Conservation (phyloP, 2,797 vertebrate species). For the Pachyuromys duprasi region DNA sequence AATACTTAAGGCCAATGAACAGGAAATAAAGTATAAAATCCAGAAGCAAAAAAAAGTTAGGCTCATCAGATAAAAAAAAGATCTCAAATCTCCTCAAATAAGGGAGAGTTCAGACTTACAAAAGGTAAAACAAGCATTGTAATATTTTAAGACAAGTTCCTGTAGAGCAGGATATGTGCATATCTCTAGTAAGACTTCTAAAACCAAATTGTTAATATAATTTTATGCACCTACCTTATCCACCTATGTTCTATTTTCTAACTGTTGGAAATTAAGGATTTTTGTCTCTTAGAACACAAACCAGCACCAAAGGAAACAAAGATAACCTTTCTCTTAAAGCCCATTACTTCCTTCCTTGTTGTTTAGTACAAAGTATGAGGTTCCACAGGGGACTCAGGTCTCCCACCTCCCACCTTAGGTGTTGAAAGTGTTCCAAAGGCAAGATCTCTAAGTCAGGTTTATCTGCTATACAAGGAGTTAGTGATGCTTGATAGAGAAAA, state of each 20-base stretch:
- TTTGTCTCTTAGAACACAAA: constrained; percentile 56
- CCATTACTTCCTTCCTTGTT: constrained; percentile 44
- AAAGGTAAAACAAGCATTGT: constrained; percentile 31
- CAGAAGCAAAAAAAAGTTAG: not conserved
- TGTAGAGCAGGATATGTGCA: not conserved
- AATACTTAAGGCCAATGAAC: not conserved
- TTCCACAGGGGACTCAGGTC: not conserved
- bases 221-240: constrained; percentile 57
- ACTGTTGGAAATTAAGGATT: constrained; percentile 47
- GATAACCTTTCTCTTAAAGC: constrained; percentile 46
- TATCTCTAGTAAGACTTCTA: constrained; percentile 3
- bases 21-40: constrained; percentile 45
- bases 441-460: constrained; percentile 65
- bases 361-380: constrained; percentile 31
- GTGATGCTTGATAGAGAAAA: constrained; percentile 61
- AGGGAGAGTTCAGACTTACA: constrained; percentile 28
- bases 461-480: constrained; percentile 47
- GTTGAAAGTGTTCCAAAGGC: not conserved
- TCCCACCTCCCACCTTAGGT: not conserved
- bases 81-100: constrained; percentile 17
- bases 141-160: constrained; percentile 31
- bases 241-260: constrained; percentile 44
- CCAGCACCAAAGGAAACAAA: constrained; percentile 55
- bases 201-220: constrained; percentile 35
- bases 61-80: constrained; percentile 11